These are phyloP conservation scores for Steinernema carpocapsae DNA, from an alignment of 2,888 invertebrate genomes.

Conservation along the genomic window DNA sequence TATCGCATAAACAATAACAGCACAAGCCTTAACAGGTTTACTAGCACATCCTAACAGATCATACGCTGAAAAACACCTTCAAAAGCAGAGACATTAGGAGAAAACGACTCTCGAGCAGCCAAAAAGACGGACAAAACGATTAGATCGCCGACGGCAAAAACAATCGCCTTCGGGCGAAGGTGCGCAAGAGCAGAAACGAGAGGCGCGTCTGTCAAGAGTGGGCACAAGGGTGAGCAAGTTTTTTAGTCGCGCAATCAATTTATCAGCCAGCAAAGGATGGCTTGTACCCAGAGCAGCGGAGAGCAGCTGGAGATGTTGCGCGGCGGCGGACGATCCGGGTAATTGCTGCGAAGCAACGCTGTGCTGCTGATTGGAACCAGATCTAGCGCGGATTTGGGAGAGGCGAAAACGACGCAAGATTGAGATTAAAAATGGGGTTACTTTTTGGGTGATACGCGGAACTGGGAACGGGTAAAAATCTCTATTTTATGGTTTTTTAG, in stretches of 20 bases:
- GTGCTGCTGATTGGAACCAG: background rate
- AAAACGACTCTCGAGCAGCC: background rate
- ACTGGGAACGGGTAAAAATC: too few species aligned
- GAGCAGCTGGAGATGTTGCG: too few species aligned
- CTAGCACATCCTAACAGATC: background rate
- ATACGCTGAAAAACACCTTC: background rate
- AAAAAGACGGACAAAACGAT: background rate
- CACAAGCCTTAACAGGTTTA: background rate
- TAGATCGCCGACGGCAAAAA: background rate
- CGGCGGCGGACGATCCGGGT: background rate
- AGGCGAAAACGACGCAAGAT: too few species aligned
- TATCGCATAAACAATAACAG: background rate
- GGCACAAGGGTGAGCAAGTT: constrained; percentile 10
- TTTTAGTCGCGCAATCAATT: constrained; percentile 27
- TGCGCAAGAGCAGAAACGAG: too few species aligned
- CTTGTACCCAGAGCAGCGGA: background rate
- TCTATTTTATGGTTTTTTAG: too few species aligned
- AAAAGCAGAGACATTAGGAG: constrained; percentile 3
- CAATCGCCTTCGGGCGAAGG: constrained; percentile 22
- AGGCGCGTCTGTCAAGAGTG: background rate
- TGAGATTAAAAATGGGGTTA: too few species aligned
- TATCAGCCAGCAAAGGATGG: background rate
- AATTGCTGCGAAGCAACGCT: background rate
- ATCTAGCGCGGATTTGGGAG: background rate
- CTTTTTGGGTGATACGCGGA: too few species aligned